Base-by-base conservation (phyloP, 2,113 vertebrate species). In the Sander lucioperca region DNA sequence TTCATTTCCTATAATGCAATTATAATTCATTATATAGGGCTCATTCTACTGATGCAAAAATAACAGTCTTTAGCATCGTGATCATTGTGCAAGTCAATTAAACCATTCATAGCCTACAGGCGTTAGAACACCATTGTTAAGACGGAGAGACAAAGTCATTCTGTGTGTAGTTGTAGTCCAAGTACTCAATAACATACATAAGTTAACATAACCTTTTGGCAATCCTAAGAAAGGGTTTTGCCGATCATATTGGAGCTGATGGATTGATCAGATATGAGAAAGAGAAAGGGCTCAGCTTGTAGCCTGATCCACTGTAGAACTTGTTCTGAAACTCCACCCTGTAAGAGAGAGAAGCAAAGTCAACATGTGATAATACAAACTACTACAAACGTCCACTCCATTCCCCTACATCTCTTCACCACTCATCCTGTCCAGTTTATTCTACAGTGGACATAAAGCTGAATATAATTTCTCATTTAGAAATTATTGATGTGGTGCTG, bases 251-350 rank as follows among this genome's bases (percentile, higher is more conserved):
- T 64, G 80, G 43, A 65, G 84, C 43, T 16, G 90, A 81, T 30
- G 80, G 82, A 67, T 90, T 91, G 80, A 95, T 93, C 13, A 95
- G 62, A 45, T 93, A 71, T 23, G 89, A 61, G 86, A 96, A 96
- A 43, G 90, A 95, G 88, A 96, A 96, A 9, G 95, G 95, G 70
- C 18, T 87, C 63, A 96, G 91, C 63, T 94, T 95, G 92, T 95
- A 95, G 57, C 95, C 95, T 6, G 89, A 61, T 30, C 95, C 95
- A 15, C 93, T 93, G 93, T 96, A 96, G 90, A 96, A 96, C 80
- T 96, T 96, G 88, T 94, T 96, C 89, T 96, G 94, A 88, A 96
- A 96, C 91, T 96, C 95, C 90, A 96, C 95, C 95, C 95, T 96
- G 84, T 21, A 72, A 84, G 21, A 92, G 14, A 92, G 7, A 89